phyloP scores from a whole-genome alignment of 2,888 invertebrate genomes.

The Malachius bipustulatus region DNA sequence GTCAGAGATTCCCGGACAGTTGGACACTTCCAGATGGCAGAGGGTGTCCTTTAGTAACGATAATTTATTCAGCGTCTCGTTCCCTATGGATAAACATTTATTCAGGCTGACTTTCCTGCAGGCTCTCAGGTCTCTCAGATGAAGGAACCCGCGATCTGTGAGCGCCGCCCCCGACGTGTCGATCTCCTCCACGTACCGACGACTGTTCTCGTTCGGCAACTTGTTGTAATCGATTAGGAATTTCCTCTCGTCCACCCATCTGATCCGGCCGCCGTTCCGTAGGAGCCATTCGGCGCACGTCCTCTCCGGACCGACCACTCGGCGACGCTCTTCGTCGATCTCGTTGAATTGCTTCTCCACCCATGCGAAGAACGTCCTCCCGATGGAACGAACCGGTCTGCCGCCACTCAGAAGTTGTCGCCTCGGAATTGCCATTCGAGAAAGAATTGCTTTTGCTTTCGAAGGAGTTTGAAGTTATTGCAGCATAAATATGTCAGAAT shows the following conservation, averaged over 20 bases:
- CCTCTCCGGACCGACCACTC: conserved; percentile 71
- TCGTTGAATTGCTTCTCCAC: conserved; percentile 53
- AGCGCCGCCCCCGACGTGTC: conserved; percentile 73
- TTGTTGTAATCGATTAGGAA: conserved; percentile 60
- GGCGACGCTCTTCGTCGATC: conserved; percentile 55
- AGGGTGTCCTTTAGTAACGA: conserved; percentile 47
- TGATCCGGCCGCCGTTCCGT: conserved; percentile 75
- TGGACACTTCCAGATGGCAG: conserved; percentile 55
- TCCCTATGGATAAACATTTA: conserved; percentile 60
- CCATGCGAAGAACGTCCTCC: conserved; percentile 33
- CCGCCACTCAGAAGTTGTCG: too few species aligned
- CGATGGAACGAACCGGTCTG: too few species aligned
- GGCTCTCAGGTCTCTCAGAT: conserved; percentile 63
- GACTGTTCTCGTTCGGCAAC: conserved; percentile 47
- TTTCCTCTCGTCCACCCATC: conserved; percentile 46
- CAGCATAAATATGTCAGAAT: too few species aligned
- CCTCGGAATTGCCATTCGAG: too few species aligned
- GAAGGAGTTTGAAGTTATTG: too few species aligned
- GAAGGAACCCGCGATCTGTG: conserved; percentile 71
- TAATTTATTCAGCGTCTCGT: conserved; percentile 54
- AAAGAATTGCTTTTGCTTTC: too few species aligned
- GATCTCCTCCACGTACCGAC: conserved; percentile 45
- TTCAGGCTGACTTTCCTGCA: conserved; percentile 62
- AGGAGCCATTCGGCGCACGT: conserved; percentile 94
- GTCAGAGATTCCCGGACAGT: conserved; percentile 63